Base-by-base conservation (phyloP, 2,113 vertebrate genomes). In the Nanorana parkeri region DNA sequence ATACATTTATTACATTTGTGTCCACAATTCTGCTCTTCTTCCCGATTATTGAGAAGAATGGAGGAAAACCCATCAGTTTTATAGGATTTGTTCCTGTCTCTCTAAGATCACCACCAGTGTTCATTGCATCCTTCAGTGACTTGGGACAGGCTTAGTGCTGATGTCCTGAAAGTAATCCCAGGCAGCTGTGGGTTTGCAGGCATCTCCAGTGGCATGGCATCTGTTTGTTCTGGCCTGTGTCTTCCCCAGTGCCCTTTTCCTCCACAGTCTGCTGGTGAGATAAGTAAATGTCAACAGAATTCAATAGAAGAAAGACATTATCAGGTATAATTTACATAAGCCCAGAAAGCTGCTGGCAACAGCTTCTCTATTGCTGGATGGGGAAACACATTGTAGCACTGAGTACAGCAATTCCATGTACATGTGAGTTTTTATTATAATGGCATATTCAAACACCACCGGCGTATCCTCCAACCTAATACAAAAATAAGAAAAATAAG, bases 271-370 rank as follows among this genome's bases (percentile, higher is more conserved):
- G 79, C 79, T 56, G 68, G 20, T n/a, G 60, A 74, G 61, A 74
- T 81, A 73, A 66, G 68, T 24, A 74, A 81, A 81, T 81, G 79
- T 81, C 69, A 81, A 60, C 68, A 24, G 6, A 73, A 81, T 55
- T 55, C 79, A 81, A 74, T 55, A 74, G 73, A 81, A 72, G 60
- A 20, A 36, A 28, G 20, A 55, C 51, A 73, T 81, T 55, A 74
- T 81, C 80, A 64, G 28, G 60, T 52, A 29, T 52, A 66, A 56
- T 66, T 41, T 56, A 26, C 17, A 54, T 66, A 58, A 41, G 28
- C 69, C 69, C 47, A 19, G 24, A 71, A 56, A 66, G 60, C 23
- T 58, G 41, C 51, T 21, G 55, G 58, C 28, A 75, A 75, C 72
- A 23, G 58, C 58, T 36, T 55, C 17, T 17, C 29, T 24, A 41